Percentiles rank a stretch among this genome's conserved stretches.
Evolutionary conservation across 2,888 invertebrate species (phyloP).

Genomic region (Brachylomia viminalis): DNA sequence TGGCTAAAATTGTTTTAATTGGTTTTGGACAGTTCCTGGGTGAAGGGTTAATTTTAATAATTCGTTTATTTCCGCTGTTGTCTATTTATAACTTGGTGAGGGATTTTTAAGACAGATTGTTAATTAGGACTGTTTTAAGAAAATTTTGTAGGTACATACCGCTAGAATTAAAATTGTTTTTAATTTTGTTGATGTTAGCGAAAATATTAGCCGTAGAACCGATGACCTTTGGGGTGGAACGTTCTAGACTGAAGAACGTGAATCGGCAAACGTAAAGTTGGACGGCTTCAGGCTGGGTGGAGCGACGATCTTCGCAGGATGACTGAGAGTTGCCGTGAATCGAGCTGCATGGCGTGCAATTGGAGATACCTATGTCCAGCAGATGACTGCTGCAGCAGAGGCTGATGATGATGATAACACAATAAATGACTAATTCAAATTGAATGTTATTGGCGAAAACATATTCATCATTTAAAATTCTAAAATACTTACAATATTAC

Average conservation of each 20-base stretch:
- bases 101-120: constrained; percentile 14
- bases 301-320: neutral
- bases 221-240: neutral
- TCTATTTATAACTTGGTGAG: constrained; percentile 22
- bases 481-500: neutral
- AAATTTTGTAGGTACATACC: neutral
- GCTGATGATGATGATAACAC: neutral
- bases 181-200: neutral
- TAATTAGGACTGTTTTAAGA: constrained; percentile 26
- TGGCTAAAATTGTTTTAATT: constrained; percentile 48
- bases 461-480: neutral
- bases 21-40: constrained; percentile 59
- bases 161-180: neutral
- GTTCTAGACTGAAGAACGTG: neutral
- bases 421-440: neutral
- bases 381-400: neutral
- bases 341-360: neutral
- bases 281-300: neutral
- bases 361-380: neutral
- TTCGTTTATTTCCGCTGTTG: constrained; percentile 38
- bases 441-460: rapidly evolving
- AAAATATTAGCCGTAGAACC: neutral
- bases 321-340: neutral
- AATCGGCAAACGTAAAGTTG: neutral
- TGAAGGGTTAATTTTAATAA: constrained; percentile 46